Conservation (phyloP, 2,888 invertebrate species). For the Amiota mariae region DNA sequence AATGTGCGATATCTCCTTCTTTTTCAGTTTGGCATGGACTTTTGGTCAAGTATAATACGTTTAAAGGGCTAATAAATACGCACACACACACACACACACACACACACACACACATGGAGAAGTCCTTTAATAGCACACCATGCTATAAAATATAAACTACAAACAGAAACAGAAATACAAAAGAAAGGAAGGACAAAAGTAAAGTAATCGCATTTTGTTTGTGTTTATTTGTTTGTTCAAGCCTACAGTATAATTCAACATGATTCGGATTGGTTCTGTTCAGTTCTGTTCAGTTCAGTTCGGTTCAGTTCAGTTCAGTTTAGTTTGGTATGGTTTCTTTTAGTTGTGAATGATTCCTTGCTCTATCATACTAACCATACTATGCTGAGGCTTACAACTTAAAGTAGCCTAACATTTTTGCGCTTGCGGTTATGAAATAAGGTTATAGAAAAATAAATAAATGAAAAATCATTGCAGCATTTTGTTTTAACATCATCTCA, state of each 20-base stretch:
- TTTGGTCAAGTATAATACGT: conserved; percentile 25
- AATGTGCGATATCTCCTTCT: neutral
- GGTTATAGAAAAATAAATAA: too few relatives aligned
- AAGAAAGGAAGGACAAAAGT: too few relatives aligned
- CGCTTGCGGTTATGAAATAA: neutral
- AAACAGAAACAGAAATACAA: neutral
- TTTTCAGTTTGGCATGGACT: neutral
- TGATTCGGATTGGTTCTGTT: neutral
- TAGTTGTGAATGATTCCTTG: too few relatives aligned
- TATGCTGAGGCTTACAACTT: neutral
- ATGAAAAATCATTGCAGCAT: too few relatives aligned
- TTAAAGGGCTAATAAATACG: conserved; percentile 1
- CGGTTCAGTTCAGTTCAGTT: neutral
- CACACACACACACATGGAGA: too few relatives aligned
- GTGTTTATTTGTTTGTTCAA: neutral
- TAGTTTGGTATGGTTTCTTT: too few relatives aligned
- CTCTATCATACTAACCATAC: too few relatives aligned
- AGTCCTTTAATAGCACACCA: neutral
- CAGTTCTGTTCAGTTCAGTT: conserved; percentile 11
- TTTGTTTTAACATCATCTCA: too few relatives aligned
- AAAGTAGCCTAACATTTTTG: conserved; percentile 8
- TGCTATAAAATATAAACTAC: neutral
- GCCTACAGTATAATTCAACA: conserved; percentile 6
- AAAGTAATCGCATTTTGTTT: neutral
- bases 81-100: neutral